Evolutionary conservation across 2,113 vertebrate species (phyloP).

Genomic region (Notothenia rossii): DNA sequence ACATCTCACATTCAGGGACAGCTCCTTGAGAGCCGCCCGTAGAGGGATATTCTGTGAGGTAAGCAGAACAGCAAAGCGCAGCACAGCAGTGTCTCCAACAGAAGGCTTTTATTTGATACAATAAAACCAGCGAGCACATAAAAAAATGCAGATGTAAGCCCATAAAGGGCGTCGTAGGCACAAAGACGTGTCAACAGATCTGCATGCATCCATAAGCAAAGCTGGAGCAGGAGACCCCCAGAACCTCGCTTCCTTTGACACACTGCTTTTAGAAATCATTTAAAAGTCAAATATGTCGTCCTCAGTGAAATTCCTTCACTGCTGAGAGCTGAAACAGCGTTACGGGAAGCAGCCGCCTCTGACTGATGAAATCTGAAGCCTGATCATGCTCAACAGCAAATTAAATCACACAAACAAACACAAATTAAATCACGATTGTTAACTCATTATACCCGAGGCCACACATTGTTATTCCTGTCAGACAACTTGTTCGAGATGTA

Average conservation of each 20-base stretch:
- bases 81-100: slow-evolving; percentile 31
- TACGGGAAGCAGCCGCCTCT: slow-evolving; percentile 15
- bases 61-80: slow-evolving; percentile 47
- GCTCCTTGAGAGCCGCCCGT: slow-evolving; percentile 37
- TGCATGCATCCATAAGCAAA: slow-evolving; percentile 18
- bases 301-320: background rate
- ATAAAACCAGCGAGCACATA: slow-evolving; percentile 51
- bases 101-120: slow-evolving; percentile 49
- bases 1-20: slow-evolving; percentile 25
- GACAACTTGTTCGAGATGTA: slow-evolving; percentile 36
- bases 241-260: background rate
- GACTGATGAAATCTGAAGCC: slow-evolving; percentile 48
- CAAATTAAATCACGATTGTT: slow-evolving; percentile 57
- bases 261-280: background rate
- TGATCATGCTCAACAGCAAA: slow-evolving; percentile 50
- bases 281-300: background rate
- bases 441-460: slow-evolving; percentile 45
- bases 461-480: slow-evolving; percentile 55
- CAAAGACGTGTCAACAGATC: slow-evolving; percentile 19
- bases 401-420: slow-evolving; percentile 59
- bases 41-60: slow-evolving; percentile 50
- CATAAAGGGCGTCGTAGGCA: slow-evolving; percentile 21
- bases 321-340: slow-evolving; percentile 19
- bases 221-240: background rate
- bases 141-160: slow-evolving; percentile 51